A percentile compares a stretch with the other conserved stretches of the same genome.
Evolutionary conservation across 2,113 vertebrate genomes (phyloP).

Genomic region (Serilophus lunatus): DNA sequence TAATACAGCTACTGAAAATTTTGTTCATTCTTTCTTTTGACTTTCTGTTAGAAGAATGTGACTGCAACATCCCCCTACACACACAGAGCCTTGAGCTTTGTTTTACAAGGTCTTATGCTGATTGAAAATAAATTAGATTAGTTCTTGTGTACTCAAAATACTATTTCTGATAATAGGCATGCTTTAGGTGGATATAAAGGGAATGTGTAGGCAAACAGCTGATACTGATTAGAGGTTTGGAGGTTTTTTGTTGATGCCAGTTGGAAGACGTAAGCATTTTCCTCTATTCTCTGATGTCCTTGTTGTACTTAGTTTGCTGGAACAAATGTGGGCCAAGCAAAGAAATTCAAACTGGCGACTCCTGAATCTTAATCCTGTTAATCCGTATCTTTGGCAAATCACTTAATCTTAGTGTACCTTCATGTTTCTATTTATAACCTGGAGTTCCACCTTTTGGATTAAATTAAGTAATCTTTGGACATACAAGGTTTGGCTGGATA

Average conservation of each 20-base stretch:
- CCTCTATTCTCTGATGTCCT: not conserved
- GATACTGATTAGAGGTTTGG: not conserved
- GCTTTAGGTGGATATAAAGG: not conserved
- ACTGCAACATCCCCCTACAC: not conserved
- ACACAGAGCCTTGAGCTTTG: not conserved
- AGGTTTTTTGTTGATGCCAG: not conserved
- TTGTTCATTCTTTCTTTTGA: not conserved
- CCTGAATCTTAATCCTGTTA: constrained; percentile 27
- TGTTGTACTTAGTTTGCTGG: not conserved
- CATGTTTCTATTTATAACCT: constrained; percentile 40
- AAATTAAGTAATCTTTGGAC: not conserved
- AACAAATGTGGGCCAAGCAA: not conserved
- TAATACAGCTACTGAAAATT: not conserved
- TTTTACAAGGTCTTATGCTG: not conserved
- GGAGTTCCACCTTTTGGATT: constrained; percentile 5
- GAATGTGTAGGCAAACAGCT: not conserved
- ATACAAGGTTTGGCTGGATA: not conserved
- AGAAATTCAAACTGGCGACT: not conserved
- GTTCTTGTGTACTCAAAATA: not conserved
- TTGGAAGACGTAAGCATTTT: not conserved
- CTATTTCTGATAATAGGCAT: not conserved
- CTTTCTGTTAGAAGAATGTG: not conserved
- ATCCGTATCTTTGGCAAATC: not conserved
- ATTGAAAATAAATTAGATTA: not conserved
- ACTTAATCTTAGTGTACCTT: constrained; percentile 14